phyloP scores from a whole-genome alignment of 2,888 invertebrate species.

The Plusia festucae region DNA sequence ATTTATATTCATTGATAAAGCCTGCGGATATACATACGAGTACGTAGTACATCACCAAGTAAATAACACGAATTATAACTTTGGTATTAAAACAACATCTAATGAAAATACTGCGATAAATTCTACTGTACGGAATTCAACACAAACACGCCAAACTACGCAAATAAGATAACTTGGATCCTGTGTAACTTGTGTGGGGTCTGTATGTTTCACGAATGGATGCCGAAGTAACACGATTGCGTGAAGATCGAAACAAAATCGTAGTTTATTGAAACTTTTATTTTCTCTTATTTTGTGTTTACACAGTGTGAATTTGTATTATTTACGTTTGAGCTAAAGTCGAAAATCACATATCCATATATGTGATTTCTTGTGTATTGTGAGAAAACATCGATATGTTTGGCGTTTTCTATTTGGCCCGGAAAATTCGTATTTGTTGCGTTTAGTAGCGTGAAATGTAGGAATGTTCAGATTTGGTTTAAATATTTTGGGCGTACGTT shows the following conservation, averaged over 20 bases:
- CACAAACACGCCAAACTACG: slow-evolving; percentile 24
- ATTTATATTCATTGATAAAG: no score
- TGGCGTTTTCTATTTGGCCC: slow-evolving; percentile 1
- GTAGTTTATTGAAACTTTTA: slow-evolving; percentile 59
- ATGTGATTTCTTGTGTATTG: neutral
- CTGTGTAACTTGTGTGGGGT: slow-evolving; percentile 35
- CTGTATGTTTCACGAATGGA: slow-evolving; percentile 24
- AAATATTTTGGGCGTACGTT: neutral
- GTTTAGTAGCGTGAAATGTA: neutral
- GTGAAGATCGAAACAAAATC: slow-evolving; percentile 47
- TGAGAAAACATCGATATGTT: slow-evolving; percentile 6
- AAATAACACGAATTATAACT: no score
- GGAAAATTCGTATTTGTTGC: slow-evolving; percentile 4
- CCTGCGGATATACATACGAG: no score
- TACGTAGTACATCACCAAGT: no score
- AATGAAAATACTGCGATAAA: neutral
- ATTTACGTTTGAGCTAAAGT: slow-evolving; percentile 18
- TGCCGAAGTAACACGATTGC: slow-evolving; percentile 29
- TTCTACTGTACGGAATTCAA: slow-evolving; percentile 11
- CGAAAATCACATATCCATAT: slow-evolving; percentile 18
- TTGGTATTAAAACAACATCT: neutral
- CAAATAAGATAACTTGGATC: slow-evolving; percentile 41
- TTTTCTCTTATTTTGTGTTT: slow-evolving; percentile 52
- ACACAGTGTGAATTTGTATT: slow-evolving; percentile 40
- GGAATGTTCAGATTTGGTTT: neutral